phyloP scores from a whole-genome alignment of 2,888 invertebrate species.

The Synergus umbraculus region DNA sequence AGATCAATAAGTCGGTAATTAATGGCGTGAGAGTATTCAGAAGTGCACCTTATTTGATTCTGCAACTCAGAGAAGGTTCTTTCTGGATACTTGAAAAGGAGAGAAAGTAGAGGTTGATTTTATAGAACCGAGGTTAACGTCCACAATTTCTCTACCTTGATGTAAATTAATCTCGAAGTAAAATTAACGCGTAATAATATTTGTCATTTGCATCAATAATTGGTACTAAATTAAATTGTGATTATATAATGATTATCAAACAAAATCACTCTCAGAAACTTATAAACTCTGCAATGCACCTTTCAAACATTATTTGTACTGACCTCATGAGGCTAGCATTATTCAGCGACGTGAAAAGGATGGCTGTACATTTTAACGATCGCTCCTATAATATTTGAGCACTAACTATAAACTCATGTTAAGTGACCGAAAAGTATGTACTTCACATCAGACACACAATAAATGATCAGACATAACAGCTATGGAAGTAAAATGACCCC shows the following conservation, averaged over 20 bases:
- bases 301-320: background rate
- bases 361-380: slow-evolving; percentile 7
- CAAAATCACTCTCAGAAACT: background rate
- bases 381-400: background rate
- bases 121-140: background rate
- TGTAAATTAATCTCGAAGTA: background rate
- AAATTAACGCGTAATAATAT: background rate
- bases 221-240: background rate
- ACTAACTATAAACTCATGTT: background rate
- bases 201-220: background rate
- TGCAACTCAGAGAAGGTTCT: background rate
- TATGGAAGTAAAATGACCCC: background rate
- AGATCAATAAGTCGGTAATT: slow-evolving; percentile 24
- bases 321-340: slow-evolving; percentile 1
- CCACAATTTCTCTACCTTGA: background rate
- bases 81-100: background rate
- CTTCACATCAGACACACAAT: background rate
- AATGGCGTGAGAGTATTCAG: slow-evolving; percentile 10
- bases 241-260: background rate
- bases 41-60: slow-evolving; percentile 5
- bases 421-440: background rate
- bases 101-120: background rate
- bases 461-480: background rate
- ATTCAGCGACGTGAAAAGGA: background rate
- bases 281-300: background rate